Base-by-base conservation (phyloP, 2,113 vertebrate genomes). In the Lepidothrix coronata region DNA sequence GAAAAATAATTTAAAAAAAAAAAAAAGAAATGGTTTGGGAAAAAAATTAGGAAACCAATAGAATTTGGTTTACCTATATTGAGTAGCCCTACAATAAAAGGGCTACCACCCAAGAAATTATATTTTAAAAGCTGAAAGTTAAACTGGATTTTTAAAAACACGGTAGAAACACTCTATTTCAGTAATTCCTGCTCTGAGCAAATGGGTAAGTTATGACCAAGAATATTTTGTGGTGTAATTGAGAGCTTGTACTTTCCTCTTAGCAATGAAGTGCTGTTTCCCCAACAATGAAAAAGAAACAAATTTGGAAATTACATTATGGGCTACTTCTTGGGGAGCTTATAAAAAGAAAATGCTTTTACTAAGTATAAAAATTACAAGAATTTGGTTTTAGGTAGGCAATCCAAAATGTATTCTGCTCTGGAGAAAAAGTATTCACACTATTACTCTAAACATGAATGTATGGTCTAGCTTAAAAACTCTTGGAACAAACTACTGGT, bases 51-150 rank as follows among this genome's bases (percentile, higher is more conserved):
- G 2, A 31, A 93, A 35, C 11, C 4, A 46, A 35, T 17, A 76
- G 10, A 68, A 59, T 0, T 66, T 9, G 0, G 8, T 13, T 88
- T 92, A 78, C 7, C 22, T 57, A 0, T 44, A 21, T 49, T 54
- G 25, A 4, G 22, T 88, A 78, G 30, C 8, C 5, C 15, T 44
- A 17, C 49, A 72, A 31, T 52, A 75, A 83, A 81, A 67, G 10
- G 3, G 4, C 19, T 51, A 16, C 14, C 25, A 19, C 43, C 12
- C 9, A 63, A 62, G 30, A 71, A 71, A 71, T 72, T 54, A 48
- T 11, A 49, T 51, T 79, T 89, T 33, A 37, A 37, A 65, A 74
- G 21, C 28, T 66, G 37, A 43, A 85, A 74, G 9, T 79, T 80
- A 55, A 66, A 55, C 31, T 59, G 17, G 19, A 51, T 71, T 94